Base-by-base conservation (phyloP, 1,140 invertebrate genomes). In the Lasioglossum baleicum region DNA sequence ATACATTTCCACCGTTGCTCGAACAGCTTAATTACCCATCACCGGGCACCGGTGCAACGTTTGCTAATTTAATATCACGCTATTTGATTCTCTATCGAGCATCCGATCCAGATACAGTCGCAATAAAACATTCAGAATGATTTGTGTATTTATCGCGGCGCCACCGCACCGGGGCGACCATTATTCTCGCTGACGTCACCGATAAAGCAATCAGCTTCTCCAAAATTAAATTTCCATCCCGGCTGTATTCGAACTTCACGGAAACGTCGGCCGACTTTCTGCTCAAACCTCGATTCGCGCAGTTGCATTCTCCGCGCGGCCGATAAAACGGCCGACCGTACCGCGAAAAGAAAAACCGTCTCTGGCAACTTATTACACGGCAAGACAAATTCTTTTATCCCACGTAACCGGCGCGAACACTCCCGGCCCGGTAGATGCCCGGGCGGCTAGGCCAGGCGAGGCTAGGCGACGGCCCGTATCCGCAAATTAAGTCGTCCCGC, bases 351-450 rank as follows among this genome's bases (percentile, higher is more conserved):
- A n/a, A n/a, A n/a, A 58, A 58, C 56, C 56, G 56, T 0, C n/a
- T 26, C n/a, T 26, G 10, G 58, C 58, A 60, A 60, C n/a, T 26
- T 60, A 60, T 60, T 60, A 60, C 74, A 10, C 51, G 26, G 64
- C 40, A 64, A 78, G 58, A 53, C 60, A 68, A 6, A 71, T 71
- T 56, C 75, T 72, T 78, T 72, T 64, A 78, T 63, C 67, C 75
- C 11, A 6, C 22, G 58, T 53, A 53, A 53, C 51, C 51, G 51
- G 3, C 51, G 51, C 51, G 51, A 53, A 53, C 15, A 13, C 44
- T 48, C 44, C 26, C 26, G 26, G 8, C 44, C 8, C 2, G 44
- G 44, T 48, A 1, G 35, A 3, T 11, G 10, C 44, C 8, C 44
- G 44, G 8, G n/a, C n/a, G 11, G 44, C 44, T 10, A 48, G 44